These are phyloP conservation scores for Litocranius walleri DNA, from an alignment of 2,113 vertebrate genomes.

Conservation along the genomic window DNA sequence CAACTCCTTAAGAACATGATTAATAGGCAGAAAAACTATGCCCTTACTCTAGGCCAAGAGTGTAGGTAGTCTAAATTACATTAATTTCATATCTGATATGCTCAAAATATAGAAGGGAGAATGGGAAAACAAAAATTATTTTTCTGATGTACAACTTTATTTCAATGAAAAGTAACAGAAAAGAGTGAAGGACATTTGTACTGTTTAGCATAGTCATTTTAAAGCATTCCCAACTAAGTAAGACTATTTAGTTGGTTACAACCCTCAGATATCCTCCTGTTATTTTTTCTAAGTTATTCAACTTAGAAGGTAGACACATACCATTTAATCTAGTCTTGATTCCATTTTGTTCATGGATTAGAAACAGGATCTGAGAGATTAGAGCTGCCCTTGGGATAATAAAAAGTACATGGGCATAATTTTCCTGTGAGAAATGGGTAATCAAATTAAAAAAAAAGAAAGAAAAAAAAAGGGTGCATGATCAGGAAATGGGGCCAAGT, in stretches of 20 bases:
- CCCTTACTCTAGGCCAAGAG: not conserved
- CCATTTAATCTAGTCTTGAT: constrained; percentile 69
- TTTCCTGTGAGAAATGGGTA: constrained; percentile 68
- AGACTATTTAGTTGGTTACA: not conserved
- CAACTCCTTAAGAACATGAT: constrained; percentile 32
- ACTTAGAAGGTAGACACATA: constrained; percentile 59
- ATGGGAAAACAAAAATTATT: not conserved
- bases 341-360: constrained; percentile 66
- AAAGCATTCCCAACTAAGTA: not conserved
- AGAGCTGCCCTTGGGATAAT: constrained; percentile 61
- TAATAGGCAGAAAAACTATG: not conserved
- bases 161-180: constrained; percentile 6
- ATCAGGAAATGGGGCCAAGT: constrained; percentile 37
- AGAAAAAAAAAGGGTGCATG: constrained; percentile 48
- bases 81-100: constrained; percentile 28
- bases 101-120: not conserved
- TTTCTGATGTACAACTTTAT: not conserved
- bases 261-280: constrained; percentile 8
- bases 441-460: constrained; percentile 57
- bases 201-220: not conserved
- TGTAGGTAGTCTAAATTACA: not conserved
- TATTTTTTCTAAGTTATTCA: constrained; percentile 48
- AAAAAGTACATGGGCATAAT: constrained; percentile 61
- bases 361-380: constrained; percentile 68
- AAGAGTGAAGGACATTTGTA: not conserved